A percentile compares a stretch with the other conserved stretches of the same genome.
Evolutionary conservation across 1,140 invertebrate species (phyloP).

Genomic region (Atopsyche davidsoni): DNA sequence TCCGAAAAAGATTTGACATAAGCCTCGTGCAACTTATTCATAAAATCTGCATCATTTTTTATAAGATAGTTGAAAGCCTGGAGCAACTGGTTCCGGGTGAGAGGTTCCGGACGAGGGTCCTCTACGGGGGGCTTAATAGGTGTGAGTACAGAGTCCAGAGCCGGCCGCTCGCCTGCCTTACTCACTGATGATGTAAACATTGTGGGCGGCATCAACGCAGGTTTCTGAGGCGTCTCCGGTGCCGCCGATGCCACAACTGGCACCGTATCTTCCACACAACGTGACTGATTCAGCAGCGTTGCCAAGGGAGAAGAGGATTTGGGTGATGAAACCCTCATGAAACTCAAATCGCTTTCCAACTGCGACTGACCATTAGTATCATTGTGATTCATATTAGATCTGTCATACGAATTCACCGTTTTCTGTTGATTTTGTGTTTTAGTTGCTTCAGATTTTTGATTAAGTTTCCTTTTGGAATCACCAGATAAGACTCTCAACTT

Average conservation of each 20-base stretch:
- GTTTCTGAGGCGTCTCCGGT: slow-evolving; percentile 53
- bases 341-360: slow-evolving; percentile 49
- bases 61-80: slow-evolving; percentile 83
- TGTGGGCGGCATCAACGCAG: slow-evolving; percentile 73
- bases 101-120: slow-evolving; percentile 55
- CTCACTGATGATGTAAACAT: slow-evolving; percentile 62
- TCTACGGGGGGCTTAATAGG: slow-evolving; percentile 35
- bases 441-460: slow-evolving; percentile 31
- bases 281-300: slow-evolving; percentile 44
- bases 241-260: slow-evolving; percentile 33
- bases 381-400: slow-evolving; percentile 31
- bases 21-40: slow-evolving; percentile 81
- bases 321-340: slow-evolving; percentile 48
- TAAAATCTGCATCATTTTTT: slow-evolving; percentile 80
- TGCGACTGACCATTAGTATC: slow-evolving; percentile 42
- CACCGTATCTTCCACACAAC: slow-evolving; percentile 36
- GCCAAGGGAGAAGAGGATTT: slow-evolving; percentile 46
- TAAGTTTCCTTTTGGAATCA: slow-evolving; percentile 39
- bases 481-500: slow-evolving; percentile 44
- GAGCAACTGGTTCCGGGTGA: slow-evolving; percentile 79
- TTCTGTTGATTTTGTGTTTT: slow-evolving; percentile 29
- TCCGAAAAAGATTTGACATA: slow-evolving; percentile 80
- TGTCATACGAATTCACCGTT: slow-evolving; percentile 33
- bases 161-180: slow-evolving; percentile 28
- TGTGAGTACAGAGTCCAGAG: slow-evolving; percentile 29